These are phyloP conservation scores for Chloroclystis v-ata DNA, from an alignment of 2,888 invertebrate species.

Conservation along the genomic window DNA sequence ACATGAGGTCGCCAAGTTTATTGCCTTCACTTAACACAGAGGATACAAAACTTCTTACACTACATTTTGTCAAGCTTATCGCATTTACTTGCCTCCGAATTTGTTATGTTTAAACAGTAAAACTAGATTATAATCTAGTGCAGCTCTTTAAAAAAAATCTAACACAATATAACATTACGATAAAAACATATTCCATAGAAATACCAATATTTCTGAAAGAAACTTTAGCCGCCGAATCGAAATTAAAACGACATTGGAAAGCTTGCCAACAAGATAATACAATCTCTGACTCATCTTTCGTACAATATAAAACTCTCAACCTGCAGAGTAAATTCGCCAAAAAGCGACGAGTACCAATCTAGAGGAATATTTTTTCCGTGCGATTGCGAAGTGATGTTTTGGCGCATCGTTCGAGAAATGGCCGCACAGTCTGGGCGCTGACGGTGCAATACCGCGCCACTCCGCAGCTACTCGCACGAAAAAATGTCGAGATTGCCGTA, in stretches of 20 bases:
- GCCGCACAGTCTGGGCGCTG: slow-evolving; percentile 61
- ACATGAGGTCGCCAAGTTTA: slow-evolving; percentile 34
- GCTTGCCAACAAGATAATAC: slow-evolving; percentile 72
- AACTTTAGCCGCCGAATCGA: slow-evolving; percentile 50
- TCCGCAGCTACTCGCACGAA: slow-evolving; percentile 46
- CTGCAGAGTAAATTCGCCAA: slow-evolving; percentile 65
- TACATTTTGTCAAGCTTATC: slow-evolving; percentile 36
- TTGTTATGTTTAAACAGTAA: neutral
- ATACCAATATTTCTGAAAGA: slow-evolving; percentile 15
- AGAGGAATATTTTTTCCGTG: slow-evolving; percentile 70
- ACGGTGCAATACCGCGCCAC: slow-evolving; percentile 57
- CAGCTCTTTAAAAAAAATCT: no score
- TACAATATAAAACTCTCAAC: slow-evolving; percentile 65
- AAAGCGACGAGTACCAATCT: slow-evolving; percentile 68
- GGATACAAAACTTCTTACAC: slow-evolving; percentile 32
- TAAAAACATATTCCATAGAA: no score
- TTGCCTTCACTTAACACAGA: slow-evolving; percentile 31
- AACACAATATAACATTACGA: no score
- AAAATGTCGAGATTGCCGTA: slow-evolving; percentile 71
- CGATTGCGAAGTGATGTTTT: slow-evolving; percentile 73
- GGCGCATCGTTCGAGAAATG: slow-evolving; percentile 75
- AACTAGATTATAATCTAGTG: no score
- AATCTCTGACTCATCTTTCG: slow-evolving; percentile 62
- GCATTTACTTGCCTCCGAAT: neutral
- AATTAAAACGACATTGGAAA: slow-evolving; percentile 61